Evolutionary conservation across 2,888 invertebrate genomes (phyloP), one percentile per base, ranked within the genome.

Genomic region (Drosophila pegasa): DNA sequence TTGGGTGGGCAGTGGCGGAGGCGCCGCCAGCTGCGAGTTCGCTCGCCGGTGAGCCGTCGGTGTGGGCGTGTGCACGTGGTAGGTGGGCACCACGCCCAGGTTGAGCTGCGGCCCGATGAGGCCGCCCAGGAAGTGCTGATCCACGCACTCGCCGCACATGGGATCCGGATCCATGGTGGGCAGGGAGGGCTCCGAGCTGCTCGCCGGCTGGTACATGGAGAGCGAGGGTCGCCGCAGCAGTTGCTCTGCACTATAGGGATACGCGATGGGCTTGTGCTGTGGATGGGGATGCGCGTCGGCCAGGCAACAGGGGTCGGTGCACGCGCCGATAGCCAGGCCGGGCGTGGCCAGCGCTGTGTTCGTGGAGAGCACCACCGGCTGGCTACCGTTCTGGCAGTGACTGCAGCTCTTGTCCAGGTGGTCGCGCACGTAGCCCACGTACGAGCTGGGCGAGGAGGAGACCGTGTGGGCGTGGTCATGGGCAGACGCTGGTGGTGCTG

Each of bases 101-200:
- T 90, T 88, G 12, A 90, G 40, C 55, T 90, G 89, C 12, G 89
- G 91, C 4, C 87, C 91, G 7, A 86, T 91, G 5, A 89, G 70
- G 9, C 85, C 91, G 56, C 90, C 87, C 27, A 91, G 81, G 60
- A 92, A 90, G 75, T 92, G 92, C 78, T 92, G 91, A 80, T 91
- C 90, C 65, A 90, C 91, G 75, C 91, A 91, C 73, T 92, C 91
- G 61, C 90, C 90, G 72, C 91, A 91, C 89, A 92, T 90, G 63
- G 89, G 45, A 27, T 45, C 73, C 67, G 91, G 89, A 79, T 92
- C 91, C 80, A 91, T 77, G 74, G 91, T 87, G 77, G 91, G 90
- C 78, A 91, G 84, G 80, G 91, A 91, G 38, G 91, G 91, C 66
- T 92, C 92, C 60, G 92, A 92, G 29, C 78, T 88, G 57, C 70